Conservation (phyloP, 1,140 invertebrate genomes). For the Microplitis demolitor region DNA sequence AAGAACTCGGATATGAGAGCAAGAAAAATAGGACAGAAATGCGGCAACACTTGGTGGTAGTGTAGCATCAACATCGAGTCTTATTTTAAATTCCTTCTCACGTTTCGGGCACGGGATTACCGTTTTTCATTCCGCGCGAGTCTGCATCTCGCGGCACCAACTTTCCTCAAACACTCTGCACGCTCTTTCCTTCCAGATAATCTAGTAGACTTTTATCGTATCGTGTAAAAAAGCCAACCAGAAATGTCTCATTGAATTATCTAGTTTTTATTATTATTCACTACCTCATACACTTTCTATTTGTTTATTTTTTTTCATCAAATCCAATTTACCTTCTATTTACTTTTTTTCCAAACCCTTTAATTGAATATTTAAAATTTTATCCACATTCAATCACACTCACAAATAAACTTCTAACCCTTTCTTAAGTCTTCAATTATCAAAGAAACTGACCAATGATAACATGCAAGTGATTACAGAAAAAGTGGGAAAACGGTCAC, state of each 20-base stretch:
- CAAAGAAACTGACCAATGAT: no score
- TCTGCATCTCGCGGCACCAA: conserved; percentile 14
- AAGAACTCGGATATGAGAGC: neutral
- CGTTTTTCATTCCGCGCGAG: conserved; percentile 21
- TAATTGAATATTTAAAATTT: no score
- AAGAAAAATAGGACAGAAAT: conserved; percentile 4
- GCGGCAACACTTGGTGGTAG: neutral
- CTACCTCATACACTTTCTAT: neutral
- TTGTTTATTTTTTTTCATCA: neutral
- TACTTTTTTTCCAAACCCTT: no score
- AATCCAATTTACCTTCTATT: no score
- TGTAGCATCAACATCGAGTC: conserved; percentile 5
- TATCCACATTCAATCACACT: no score
- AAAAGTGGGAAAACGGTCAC: no score
- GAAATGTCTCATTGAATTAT: neutral
- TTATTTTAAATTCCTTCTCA: conserved; percentile 18
- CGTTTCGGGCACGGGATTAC: conserved; percentile 26
- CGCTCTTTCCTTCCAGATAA: neutral
- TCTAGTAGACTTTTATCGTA: conserved; percentile 2
- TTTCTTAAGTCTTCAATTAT: no score
- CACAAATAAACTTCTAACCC: no score
- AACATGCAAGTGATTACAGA: no score
- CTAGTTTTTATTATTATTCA: neutral
- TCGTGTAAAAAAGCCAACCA: neutral
- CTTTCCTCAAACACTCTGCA: neutral